A percentile compares a stretch with the other conserved stretches of the same genome.
Conservation (phyloP, 2,113 vertebrate genomes). For the Camarhynchus parvulus region DNA sequence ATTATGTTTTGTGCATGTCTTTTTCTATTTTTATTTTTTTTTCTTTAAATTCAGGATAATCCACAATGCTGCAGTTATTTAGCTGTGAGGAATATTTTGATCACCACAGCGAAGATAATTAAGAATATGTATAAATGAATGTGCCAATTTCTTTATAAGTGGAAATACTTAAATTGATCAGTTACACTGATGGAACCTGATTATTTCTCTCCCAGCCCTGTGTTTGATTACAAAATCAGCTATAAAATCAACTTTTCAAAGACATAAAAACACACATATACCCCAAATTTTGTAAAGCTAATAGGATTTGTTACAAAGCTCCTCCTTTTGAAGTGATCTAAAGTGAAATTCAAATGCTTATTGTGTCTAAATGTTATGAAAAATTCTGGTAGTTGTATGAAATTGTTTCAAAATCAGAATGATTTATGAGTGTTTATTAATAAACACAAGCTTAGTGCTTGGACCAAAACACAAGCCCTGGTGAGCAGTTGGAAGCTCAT, state of each 20-base stretch:
- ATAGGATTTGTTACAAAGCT: not conserved
- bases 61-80: not conserved
- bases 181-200: not conserved
- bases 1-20: not conserved
- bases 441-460: not conserved
- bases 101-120: not conserved
- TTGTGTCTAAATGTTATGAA: not conserved
- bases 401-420: not conserved
- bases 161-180: not conserved
- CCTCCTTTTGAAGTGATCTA: not conserved
- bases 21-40: not conserved
- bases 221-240: not conserved
- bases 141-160: conserved; percentile 5
- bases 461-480: not conserved
- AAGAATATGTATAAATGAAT: not conserved
- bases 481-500: not conserved
- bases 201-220: not conserved
- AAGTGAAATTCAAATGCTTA: not conserved
- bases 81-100: not conserved
- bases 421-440: not conserved
- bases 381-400: not conserved
- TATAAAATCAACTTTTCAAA: not conserved
- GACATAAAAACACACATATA: not conserved
- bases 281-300: not conserved
- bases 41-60: not conserved